phyloP scores from a whole-genome alignment of 1,140 invertebrate species.

The Megathymus violae region DNA sequence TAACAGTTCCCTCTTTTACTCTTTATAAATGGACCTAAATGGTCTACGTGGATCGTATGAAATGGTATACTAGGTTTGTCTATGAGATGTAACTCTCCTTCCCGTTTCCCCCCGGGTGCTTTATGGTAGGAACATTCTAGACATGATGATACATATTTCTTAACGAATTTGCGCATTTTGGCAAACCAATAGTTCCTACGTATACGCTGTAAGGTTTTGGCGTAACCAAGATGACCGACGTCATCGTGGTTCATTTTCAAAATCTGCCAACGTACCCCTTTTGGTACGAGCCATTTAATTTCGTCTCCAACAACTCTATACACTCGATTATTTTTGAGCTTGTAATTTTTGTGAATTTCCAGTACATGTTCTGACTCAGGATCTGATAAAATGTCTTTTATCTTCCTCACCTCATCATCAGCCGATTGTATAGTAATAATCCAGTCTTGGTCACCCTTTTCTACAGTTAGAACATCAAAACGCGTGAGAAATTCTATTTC shows the following conservation, averaged over 20 bases:
- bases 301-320: constrained; percentile 45
- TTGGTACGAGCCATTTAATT: constrained; percentile 58
- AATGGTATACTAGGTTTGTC: constrained; percentile 28
- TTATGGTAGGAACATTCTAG: constrained; percentile 42
- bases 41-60: no score
- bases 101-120: constrained; percentile 38
- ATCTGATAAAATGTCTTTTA: constrained; percentile 39
- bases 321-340: constrained; percentile 44
- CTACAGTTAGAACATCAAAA: constrained; percentile 34
- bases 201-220: constrained; percentile 52
- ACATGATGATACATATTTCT: constrained; percentile 35
- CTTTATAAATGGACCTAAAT: no score
- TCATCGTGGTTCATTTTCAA: constrained; percentile 56
- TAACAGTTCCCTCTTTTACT: constrained; percentile 22
- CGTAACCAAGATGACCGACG: constrained; percentile 54
- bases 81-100: constrained; percentile 52
- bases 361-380: constrained; percentile 38
- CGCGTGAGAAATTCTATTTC: constrained; percentile 15
- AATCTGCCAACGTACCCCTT: no score
- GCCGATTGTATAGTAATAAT: constrained; percentile 46
- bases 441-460: constrained; percentile 37
- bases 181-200: constrained; percentile 56
- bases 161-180: constrained; percentile 35
- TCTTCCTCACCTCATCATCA: no score
- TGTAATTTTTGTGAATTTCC: constrained; percentile 48